Base-by-base conservation (phyloP, 2,888 invertebrate genomes). In the Uloborus plumipes region DNA sequence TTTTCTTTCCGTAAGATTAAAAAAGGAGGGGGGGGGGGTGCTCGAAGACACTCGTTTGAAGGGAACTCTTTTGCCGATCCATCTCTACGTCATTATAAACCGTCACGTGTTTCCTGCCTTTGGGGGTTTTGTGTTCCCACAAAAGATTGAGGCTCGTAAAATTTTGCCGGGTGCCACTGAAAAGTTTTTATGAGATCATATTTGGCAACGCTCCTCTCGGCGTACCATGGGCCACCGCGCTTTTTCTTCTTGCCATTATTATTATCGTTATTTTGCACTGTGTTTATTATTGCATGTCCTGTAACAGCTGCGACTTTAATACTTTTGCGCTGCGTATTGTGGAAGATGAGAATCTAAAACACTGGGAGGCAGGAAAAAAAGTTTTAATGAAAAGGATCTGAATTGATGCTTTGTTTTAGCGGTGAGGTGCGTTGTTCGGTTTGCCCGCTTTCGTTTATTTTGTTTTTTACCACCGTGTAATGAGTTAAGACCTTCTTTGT, bases 151-250 rank as follows among this genome's bases (percentile, higher is more conserved):
- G 47, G 61, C 55, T 77, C 77, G 70, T 77, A 77, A 77, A 77
- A 77, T 53, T 77, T 64, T 64, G 62, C 64, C 55, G 70, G 77
- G 73, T 73, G 64, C 73, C 62, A 50, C 53, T n/a, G 53, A 66
- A 69, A 77, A 64, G 70, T 71, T 77, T 77, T 77, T 77, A 77
- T 77, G 77, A 58, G 69, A 49, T 62, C 55, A 62, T 77, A 77
- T 77, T 70, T 70, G 55, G 62, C 67, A 65, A 58, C 47, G 50
- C 26, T 66, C 55, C 69, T 15, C 59, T 49, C 58, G 64, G 18
- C 50, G 20, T 64, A 20, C 18, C 16, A 62, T 39, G 18, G 49
- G 18, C 49, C 61, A 61, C 39, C 22, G 49, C 49, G 61, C n/a
- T 74, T 59, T 49, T 58, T 70, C 47, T 64, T 77, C 61, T 51